These are phyloP conservation scores for Tachuris rubrigastra DNA, from an alignment of 2,113 vertebrate species.

Conservation along the genomic window DNA sequence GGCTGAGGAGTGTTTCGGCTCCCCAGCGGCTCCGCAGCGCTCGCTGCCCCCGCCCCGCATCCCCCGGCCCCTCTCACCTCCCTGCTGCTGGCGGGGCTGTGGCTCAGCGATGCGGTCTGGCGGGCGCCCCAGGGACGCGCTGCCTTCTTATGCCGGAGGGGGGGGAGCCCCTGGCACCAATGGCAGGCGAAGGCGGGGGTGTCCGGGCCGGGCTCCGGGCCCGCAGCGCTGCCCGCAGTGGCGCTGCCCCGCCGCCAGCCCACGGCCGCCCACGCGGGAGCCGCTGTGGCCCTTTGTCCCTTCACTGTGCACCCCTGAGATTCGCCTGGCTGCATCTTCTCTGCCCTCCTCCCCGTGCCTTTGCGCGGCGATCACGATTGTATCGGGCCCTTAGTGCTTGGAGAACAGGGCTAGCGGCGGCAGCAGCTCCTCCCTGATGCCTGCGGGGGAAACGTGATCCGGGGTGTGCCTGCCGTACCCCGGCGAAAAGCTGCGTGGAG, in stretches of 20 bases:
- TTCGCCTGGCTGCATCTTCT: not conserved
- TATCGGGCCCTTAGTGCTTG: too few relatives aligned
- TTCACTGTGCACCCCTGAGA: not conserved
- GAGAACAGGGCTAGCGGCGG: too few relatives aligned
- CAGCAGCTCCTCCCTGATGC: too few relatives aligned
- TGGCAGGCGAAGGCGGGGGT: not conserved
- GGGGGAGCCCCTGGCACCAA: not conserved
- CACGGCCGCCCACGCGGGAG: not conserved
- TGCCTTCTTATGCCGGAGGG: not conserved
- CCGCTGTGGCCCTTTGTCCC: too few relatives aligned
- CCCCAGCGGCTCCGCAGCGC: not conserved
- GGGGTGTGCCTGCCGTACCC: too few relatives aligned
- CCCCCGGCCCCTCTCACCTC: not conserved
- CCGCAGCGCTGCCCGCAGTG: not conserved
- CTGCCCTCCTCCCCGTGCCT: not conserved
- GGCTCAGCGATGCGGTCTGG: accelerated
- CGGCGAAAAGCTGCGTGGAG: too few relatives aligned
- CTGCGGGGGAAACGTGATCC: too few relatives aligned
- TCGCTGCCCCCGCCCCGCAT: not conserved
- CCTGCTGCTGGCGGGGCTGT: not conserved
- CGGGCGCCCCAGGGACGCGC: accelerated
- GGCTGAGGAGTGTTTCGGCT: not conserved
- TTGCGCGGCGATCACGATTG: too few relatives aligned
- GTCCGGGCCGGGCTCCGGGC: not conserved
- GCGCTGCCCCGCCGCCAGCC: not conserved